These are phyloP conservation scores for Drosophila macrospina DNA, from an alignment of 2,888 invertebrate species.

Conservation along the genomic window DNA sequence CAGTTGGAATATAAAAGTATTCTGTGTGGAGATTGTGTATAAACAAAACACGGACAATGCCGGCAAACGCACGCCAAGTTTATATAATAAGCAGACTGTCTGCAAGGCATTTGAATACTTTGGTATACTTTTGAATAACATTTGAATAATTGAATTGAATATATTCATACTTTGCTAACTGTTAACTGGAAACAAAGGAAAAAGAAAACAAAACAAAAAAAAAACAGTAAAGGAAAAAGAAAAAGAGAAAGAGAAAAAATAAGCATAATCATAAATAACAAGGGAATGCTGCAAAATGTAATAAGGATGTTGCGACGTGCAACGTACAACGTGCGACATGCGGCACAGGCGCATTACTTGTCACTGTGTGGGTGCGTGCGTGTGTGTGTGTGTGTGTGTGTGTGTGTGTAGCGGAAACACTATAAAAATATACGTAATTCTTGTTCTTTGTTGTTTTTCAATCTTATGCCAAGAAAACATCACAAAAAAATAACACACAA, in stretches of 20 bases:
- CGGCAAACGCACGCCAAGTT: not conserved
- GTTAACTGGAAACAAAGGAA: constrained; percentile 1
- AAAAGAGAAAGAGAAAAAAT: not conserved
- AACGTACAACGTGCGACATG: constrained; percentile 35
- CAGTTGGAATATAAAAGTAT: not conserved
- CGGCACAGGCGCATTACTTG: constrained; percentile 44
- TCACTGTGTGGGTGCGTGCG: not conserved
- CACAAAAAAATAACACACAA: constrained; percentile 8
- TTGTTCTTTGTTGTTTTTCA: constrained; percentile 12
- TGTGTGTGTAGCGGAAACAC: constrained; percentile 4
- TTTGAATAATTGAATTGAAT: not conserved
- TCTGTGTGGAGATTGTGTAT: not conserved
- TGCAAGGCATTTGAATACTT: not conserved
- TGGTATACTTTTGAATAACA: not conserved
- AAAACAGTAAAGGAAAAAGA: not conserved
- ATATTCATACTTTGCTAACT: constrained; percentile 5
- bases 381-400: constrained; percentile 1
- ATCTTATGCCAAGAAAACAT: constrained; percentile 16
- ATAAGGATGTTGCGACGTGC: constrained; percentile 38
- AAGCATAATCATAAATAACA: constrained; percentile 26
- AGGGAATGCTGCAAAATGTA: constrained; percentile 24
- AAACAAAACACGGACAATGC: not conserved
- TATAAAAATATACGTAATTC: constrained; percentile 21
- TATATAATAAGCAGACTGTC: constrained; percentile 11
- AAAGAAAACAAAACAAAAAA: too few species aligned